These are phyloP conservation scores for Siphonodentalium dalli DNA, from an alignment of 2,888 invertebrate genomes.

Conservation along the genomic window DNA sequence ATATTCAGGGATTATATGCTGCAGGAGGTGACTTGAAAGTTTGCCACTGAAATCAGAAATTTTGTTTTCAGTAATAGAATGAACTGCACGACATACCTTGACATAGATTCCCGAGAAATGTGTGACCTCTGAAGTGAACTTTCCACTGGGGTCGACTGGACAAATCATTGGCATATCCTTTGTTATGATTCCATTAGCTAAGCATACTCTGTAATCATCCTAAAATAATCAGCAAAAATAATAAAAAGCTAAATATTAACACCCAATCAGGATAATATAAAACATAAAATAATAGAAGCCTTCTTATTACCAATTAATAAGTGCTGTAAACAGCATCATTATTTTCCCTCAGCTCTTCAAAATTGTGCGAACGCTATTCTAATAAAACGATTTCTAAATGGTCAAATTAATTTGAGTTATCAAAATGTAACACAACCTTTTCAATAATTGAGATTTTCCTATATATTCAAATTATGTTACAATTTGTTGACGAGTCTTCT, in stretches of 20 bases:
- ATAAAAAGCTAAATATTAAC: background rate
- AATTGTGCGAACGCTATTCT: too few relatives aligned
- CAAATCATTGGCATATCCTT: constrained; percentile 84
- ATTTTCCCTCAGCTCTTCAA: too few relatives aligned
- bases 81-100: constrained; percentile 73
- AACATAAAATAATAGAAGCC: background rate
- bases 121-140: constrained; percentile 81
- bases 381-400: too few relatives aligned
- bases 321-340: too few relatives aligned
- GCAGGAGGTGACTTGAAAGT: background rate
- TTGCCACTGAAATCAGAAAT: too few relatives aligned
- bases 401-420: too few relatives aligned
- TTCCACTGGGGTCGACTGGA: constrained; percentile 91
- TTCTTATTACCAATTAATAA: too few relatives aligned
- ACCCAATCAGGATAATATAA: background rate
- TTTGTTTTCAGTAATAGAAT: background rate
- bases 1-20: too few relatives aligned
- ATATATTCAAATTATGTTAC: too few relatives aligned
- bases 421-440: too few relatives aligned
- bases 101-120: constrained; percentile 92
- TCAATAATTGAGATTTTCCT: too few relatives aligned
- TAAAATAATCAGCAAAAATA: constrained; percentile 66
- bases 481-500: too few relatives aligned
- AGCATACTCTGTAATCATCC: constrained; percentile 87
- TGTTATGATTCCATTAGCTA: constrained; percentile 78